These are phyloP conservation scores for Urosaurus nigricauda DNA, from an alignment of 2,797 vertebrate genomes.

Conservation along the genomic window DNA sequence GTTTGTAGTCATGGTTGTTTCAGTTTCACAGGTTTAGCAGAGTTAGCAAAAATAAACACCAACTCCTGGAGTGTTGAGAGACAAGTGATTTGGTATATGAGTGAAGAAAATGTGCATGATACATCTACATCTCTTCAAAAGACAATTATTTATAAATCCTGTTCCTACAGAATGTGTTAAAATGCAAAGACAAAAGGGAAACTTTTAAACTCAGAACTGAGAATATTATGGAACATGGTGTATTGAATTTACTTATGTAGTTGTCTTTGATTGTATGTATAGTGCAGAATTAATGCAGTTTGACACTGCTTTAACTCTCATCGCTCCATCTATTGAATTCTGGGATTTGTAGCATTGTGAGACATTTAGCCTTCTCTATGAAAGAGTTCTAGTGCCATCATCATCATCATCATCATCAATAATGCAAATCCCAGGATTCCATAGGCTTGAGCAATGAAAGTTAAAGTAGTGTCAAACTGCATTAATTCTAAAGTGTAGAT, in stretches of 20 bases:
- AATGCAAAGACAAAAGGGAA: conserved; percentile 56
- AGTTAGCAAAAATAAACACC: conserved; percentile 76
- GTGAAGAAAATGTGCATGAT: conserved; percentile 69
- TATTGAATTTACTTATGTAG: conserved; percentile 25
- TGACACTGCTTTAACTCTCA: too few species aligned
- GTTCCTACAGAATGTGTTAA: conserved; percentile 29
- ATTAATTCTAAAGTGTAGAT: too few species aligned
- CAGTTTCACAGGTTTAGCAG: conserved; percentile 67
- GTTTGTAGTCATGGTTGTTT: conserved; percentile 64
- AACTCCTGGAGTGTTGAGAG: conserved; percentile 72
- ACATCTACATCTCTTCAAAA: conserved; percentile 36
- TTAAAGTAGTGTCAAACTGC: too few species aligned
- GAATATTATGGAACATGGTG: conserved; percentile 47
- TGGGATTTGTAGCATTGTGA: too few species aligned
- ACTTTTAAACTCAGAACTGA: conserved; percentile 32
- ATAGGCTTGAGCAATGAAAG: too few species aligned
- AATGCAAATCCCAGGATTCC: too few species aligned
- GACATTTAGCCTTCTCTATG: too few species aligned
- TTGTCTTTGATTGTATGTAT: background rate
- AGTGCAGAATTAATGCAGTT: too few species aligned
- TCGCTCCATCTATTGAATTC: too few species aligned
- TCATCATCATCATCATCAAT: too few species aligned
- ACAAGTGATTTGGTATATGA: conserved; percentile 59
- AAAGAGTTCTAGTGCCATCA: too few species aligned
- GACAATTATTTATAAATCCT: conserved; percentile 43